Evolutionary conservation across 2,113 vertebrate genomes (phyloP).

Genomic region (Macroglossus sobrinus): DNA sequence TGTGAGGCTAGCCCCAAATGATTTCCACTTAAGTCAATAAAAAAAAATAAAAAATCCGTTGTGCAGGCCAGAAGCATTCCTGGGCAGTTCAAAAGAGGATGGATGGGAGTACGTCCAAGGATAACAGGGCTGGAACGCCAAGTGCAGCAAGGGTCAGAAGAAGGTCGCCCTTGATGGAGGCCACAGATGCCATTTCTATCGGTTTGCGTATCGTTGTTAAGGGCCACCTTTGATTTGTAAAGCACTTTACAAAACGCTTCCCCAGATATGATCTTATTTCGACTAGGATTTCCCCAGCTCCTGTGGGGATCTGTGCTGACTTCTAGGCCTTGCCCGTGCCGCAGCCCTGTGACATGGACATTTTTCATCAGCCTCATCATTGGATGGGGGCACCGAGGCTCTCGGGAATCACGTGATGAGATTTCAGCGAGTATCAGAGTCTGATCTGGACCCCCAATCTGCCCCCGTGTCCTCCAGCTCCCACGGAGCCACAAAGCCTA

Average conservation of each 20-base stretch:
- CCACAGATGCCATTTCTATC: background rate
- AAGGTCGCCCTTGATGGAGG: background rate
- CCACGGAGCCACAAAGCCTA: background rate
- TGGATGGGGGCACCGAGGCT: no score
- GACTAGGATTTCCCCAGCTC: background rate
- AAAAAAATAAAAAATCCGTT: no score
- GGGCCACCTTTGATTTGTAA: background rate
- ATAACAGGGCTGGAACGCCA: background rate
- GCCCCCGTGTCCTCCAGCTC: background rate
- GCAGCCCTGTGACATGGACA: background rate
- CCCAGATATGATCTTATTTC: background rate
- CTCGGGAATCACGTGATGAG: background rate
- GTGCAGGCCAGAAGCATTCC: background rate
- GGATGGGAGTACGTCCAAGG: background rate
- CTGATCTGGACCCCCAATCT: background rate
- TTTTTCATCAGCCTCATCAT: background rate
- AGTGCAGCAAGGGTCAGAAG: background rate
- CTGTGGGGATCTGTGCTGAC: background rate
- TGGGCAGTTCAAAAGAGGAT: background rate
- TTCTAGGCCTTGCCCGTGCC: background rate
- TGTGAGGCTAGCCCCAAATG: background rate
- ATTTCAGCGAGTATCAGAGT: background rate
- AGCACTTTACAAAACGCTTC: background rate
- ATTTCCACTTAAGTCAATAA: background rate
- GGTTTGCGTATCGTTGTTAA: fast-evolving